Evolutionary conservation across 2,113 vertebrate species (phyloP).

Genomic region (Aspiorhynchus laticeps): DNA sequence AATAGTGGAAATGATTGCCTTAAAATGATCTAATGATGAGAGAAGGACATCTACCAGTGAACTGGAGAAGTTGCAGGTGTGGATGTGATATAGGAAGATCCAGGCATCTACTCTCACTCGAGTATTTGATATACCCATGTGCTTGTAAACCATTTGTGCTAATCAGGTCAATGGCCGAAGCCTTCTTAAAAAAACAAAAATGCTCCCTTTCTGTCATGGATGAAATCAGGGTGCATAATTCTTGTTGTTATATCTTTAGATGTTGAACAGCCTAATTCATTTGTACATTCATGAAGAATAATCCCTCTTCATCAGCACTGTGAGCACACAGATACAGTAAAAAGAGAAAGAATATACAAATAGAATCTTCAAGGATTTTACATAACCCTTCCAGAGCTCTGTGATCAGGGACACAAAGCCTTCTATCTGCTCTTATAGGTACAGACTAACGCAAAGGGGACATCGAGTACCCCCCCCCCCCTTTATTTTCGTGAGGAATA

Average conservation of each 20-base stretch:
- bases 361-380: too few relatives aligned
- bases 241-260: background rate
- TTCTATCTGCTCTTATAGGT: too few relatives aligned
- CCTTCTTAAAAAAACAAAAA: background rate
- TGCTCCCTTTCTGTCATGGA: background rate
- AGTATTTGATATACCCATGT: background rate
- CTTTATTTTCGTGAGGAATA: too few relatives aligned
- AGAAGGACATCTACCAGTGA: background rate
- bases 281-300: background rate
- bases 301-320: background rate
- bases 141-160: background rate
- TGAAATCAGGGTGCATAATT: background rate
- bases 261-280: background rate
- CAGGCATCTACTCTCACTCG: background rate
- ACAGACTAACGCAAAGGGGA: too few relatives aligned
- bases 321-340: background rate
- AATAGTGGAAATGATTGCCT: background rate
- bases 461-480: too few relatives aligned
- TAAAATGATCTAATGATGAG: background rate
- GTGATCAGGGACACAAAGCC: too few relatives aligned
- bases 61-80: background rate
- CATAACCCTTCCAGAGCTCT: too few relatives aligned
- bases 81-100: background rate
- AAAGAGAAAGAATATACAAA: background rate
- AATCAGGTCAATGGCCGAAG: background rate